phyloP scores from a whole-genome alignment of 2,113 vertebrate genomes.

The Callospermophilus lateralis region DNA sequence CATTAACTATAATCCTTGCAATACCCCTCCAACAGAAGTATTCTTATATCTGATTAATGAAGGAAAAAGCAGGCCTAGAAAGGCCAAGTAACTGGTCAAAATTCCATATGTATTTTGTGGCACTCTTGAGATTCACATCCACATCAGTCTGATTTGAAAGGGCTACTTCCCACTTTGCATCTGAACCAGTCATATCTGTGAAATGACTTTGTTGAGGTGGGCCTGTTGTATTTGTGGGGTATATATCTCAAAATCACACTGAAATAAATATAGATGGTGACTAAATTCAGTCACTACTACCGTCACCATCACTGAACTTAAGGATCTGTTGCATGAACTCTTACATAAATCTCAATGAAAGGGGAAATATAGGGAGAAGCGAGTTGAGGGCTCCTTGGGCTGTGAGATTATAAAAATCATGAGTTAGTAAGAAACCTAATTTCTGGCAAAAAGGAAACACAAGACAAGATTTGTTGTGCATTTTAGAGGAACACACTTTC shows the following conservation, averaged over 20 bases:
- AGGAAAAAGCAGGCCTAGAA: conserved; percentile 2
- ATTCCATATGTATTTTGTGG: background rate
- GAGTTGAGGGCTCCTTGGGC: background rate
- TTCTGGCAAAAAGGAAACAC: conserved; percentile 19
- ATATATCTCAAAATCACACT: background rate
- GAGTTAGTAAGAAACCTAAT: conserved; percentile 24
- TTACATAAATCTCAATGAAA: conserved; percentile 9
- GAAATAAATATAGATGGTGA: background rate
- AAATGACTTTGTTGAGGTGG: background rate
- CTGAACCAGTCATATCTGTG: background rate
- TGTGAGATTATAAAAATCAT: conserved; percentile 30
- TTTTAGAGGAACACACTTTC: conserved; percentile 26
- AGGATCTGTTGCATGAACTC: conserved; percentile 23
- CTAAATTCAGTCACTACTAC: background rate
- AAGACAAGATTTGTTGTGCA: conserved; percentile 8
- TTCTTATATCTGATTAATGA: background rate
- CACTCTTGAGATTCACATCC: conserved; percentile 24
- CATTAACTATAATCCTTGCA: conserved; percentile 31
- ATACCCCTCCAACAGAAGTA: conserved; percentile 8
- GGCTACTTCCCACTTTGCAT: background rate
- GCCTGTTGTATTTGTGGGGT: background rate
- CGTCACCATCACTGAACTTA: background rate
- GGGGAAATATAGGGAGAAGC: background rate
- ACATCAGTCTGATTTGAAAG: background rate
- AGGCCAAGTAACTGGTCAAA: background rate